These are phyloP conservation scores for Labrus mixtus DNA, from an alignment of 2,113 vertebrate genomes.

Conservation along the genomic window DNA sequence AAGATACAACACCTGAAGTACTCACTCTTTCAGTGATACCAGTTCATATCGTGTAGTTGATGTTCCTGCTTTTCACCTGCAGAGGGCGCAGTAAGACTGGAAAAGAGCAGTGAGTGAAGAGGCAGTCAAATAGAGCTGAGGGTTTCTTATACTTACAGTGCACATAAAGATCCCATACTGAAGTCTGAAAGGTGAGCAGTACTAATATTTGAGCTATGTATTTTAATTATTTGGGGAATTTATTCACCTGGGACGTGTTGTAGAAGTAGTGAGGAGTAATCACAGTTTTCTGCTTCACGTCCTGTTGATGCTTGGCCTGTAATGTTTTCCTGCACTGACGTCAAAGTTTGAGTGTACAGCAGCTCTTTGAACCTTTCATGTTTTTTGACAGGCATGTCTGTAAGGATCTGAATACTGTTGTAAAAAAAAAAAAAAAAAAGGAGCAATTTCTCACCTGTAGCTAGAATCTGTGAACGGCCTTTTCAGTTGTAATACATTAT, in stretches of 20 bases:
- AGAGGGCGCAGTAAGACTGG: constrained; percentile 77
- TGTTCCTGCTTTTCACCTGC: constrained; percentile 48
- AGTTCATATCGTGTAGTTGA: neutral
- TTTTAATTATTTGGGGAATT: neutral
- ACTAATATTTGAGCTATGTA: constrained; percentile 24
- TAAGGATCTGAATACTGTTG: constrained; percentile 26
- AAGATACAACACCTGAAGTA: neutral
- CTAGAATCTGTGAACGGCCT: constrained; percentile 37
- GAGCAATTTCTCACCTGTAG: constrained; percentile 32
- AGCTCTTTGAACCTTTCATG: constrained; percentile 11
- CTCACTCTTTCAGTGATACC: neutral
- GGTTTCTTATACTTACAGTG: neutral
- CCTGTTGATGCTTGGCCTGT: constrained; percentile 30
- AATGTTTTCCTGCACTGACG: constrained; percentile 8
- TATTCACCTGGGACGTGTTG: neutral
- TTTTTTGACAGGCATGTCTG: constrained; percentile 9
- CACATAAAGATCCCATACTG: constrained; percentile 1
- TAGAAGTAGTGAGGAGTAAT: neutral
- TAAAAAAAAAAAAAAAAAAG: constrained; percentile 50
- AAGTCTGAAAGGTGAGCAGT: constrained; percentile 14
- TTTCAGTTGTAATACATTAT: constrained; percentile 44
- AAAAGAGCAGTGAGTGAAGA: constrained; percentile 17
- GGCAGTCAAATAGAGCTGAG: neutral
- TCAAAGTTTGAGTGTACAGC: neutral
- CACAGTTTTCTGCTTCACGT: constrained; percentile 5